Evolutionary conservation across 2,113 vertebrate species (phyloP).

Genomic region (Silurus glanis): DNA sequence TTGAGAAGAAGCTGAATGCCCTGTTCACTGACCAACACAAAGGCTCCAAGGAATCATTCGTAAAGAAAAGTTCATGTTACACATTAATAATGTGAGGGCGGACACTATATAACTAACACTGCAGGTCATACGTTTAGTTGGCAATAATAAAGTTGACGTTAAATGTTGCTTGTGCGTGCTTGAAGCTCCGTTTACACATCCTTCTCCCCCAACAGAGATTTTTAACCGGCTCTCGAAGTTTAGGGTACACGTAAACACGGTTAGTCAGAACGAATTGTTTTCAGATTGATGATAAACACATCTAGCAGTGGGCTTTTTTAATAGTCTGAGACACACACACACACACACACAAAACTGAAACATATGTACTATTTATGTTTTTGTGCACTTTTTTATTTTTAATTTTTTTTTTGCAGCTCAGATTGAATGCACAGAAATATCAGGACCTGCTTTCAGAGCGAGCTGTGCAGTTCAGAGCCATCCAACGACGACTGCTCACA

Average conservation of each 20-base stretch:
- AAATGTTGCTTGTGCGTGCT: not conserved
- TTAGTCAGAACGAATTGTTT: not conserved
- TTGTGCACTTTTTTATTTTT: not conserved
- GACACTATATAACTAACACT: not conserved
- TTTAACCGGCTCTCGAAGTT: not conserved
- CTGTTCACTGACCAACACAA: not conserved
- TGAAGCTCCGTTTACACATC: constrained; percentile 1
- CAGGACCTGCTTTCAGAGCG: constrained; percentile 89
- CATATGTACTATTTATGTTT: not conserved
- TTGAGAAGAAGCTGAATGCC: no score
- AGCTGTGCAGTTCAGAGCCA: constrained; percentile 92
- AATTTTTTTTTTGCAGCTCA: constrained; percentile 78
- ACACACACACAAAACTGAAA: not conserved
- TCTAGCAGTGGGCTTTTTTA: not conserved
- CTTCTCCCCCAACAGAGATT: not conserved
- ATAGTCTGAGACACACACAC: constrained; percentile 3
- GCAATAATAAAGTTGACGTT: constrained; percentile 15
- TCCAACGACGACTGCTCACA: constrained; percentile 88
- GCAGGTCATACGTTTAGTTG: not conserved
- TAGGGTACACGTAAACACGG: not conserved
- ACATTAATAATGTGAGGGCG: not conserved
- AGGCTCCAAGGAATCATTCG: not conserved
- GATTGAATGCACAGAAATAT: constrained; percentile 84
- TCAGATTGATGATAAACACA: constrained; percentile 29
- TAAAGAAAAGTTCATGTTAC: not conserved